Base-by-base conservation (phyloP, 2,797 vertebrate species). In the Cyprinodon diabolis region DNA sequence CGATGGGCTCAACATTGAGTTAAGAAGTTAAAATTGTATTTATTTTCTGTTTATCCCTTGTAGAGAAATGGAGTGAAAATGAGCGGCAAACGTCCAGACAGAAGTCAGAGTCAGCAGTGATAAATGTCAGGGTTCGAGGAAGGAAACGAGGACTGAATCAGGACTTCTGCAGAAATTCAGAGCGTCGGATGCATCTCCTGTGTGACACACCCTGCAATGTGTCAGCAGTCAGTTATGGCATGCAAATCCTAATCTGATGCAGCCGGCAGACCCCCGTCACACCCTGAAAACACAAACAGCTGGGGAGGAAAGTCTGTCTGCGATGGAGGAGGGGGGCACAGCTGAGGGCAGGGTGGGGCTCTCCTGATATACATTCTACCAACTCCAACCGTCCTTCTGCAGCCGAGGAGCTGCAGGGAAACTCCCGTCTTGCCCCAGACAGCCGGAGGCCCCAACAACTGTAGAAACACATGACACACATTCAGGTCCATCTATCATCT, bases 271-370 rank as follows among this genome's bases (percentile, higher is more conserved):
- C 73, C 43, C 68, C 8, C 2, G 65, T 52, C 90, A 87, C 88
- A 84, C 88, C 87, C 89, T 48, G 68, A 7, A 40, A 86, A 88
- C 87, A 52, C 87, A 83, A 87, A 86, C 91, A 92, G 91, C 90
- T 86, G 91, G 78, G 72, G 72, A 12, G 52, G 3, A 71, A 25
- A 19, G 6, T 14, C 48, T 0, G 52, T 7, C 48, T 11, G 6
- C 30, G 30, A 30, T 30, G 30, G 30, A 30, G 30, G 19, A 67
- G 56, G 40, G 52, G 15, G 10, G 66, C 54, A 66, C 71, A 78
- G 69, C 49, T 51, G 49, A 51, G 49, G 49, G 15, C 49, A 17
- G 40, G 55, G 25, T 66, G 40, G 40, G 40, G 56, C 14, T 47
- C 30, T 51, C 25, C 66, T 57, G 68, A 14, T 14, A 40, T 45